phyloP scores from a whole-genome alignment of 2,888 invertebrate species.

The Eurois occulta region DNA sequence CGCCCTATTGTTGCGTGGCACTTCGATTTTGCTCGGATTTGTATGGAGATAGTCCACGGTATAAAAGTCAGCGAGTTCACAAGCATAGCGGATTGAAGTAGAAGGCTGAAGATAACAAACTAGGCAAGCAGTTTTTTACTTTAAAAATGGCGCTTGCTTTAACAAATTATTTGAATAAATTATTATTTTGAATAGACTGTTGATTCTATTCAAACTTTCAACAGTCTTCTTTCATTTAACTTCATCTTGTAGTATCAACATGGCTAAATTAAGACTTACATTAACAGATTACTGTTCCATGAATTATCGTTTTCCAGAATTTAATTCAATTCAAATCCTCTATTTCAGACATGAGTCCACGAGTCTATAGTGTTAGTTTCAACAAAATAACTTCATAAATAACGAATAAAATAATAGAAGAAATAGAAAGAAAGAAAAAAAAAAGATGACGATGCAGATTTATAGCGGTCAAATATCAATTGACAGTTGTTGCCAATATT shows the following conservation, averaged over 20 bases:
- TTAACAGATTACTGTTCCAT: background rate
- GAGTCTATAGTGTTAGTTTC: too few species aligned
- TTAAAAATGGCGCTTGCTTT: background rate
- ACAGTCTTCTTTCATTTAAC: background rate
- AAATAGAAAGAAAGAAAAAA: too few species aligned
- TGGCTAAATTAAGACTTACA: background rate
- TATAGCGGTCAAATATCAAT: too few species aligned
- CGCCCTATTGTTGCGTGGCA: constrained; percentile 85
- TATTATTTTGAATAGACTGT: background rate
- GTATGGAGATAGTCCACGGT: constrained; percentile 68
- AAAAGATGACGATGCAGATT: too few species aligned
- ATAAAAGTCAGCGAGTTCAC: constrained; percentile 34
- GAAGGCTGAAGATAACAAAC: background rate
- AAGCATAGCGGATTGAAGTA: background rate
- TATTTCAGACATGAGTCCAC: too few species aligned
- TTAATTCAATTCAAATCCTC: too few species aligned
- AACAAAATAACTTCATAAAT: too few species aligned
- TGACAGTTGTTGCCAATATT: too few species aligned
- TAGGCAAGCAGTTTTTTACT: background rate
- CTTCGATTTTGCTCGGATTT: constrained; percentile 89
- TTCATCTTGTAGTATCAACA: background rate
- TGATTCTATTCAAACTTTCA: too few species aligned
- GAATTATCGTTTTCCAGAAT: background rate
- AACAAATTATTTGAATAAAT: too few species aligned
- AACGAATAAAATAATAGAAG: too few species aligned